A percentile compares a stretch with the other conserved stretches of the same genome.
These are phyloP conservation scores for Elachura formosa DNA, from an alignment of 2,113 vertebrate genomes.

Conservation along the genomic window DNA sequence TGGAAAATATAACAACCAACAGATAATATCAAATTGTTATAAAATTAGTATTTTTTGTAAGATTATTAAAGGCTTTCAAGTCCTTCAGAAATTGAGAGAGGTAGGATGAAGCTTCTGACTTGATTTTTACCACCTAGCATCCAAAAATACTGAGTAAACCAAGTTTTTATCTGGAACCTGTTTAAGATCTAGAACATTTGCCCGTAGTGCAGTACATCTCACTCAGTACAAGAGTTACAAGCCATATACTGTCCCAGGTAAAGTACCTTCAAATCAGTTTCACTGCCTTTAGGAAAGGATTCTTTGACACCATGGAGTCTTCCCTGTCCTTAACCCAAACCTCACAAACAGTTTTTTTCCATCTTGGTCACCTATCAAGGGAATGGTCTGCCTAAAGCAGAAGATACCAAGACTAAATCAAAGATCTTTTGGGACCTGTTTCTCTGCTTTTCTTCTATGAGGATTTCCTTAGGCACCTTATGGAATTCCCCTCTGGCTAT, in stretches of 20 bases:
- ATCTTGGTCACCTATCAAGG: not conserved
- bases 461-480: not conserved
- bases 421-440: not conserved
- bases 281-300: not conserved
- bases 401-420: not conserved
- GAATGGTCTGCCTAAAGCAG: not conserved
- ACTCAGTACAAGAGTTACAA: not conserved
- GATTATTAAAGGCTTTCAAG: not conserved
- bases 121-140: not conserved
- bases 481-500: not conserved
- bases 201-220: not conserved
- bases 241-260: too few relatives aligned
- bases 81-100: not conserved
- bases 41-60: not conserved
- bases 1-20: not conserved
- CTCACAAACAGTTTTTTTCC: not conserved
- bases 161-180: not conserved
- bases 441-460: not conserved
- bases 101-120: not conserved
- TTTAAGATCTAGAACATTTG: not conserved
- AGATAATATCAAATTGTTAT: not conserved
- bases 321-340: not conserved
- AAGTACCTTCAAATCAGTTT: not conserved
- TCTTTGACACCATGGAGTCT: not conserved
- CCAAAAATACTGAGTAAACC: not conserved